Conservation (phyloP, 2,113 vertebrate species). For the Hemiscyllium ocellatum region DNA sequence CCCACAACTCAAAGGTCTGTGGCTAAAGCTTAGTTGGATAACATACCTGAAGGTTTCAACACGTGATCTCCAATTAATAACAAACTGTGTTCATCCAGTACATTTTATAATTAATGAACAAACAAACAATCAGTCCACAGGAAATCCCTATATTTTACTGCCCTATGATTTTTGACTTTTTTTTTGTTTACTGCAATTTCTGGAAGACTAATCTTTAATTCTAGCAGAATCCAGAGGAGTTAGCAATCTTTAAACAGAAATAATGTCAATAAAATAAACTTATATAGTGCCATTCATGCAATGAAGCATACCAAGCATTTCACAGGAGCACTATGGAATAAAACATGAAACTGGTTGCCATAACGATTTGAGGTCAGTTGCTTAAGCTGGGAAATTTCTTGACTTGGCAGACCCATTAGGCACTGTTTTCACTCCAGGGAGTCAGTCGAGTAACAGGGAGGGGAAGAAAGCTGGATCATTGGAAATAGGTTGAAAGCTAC, state of each 20-base stretch:
- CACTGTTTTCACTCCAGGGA: too few relatives aligned
- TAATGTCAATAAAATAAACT: background rate
- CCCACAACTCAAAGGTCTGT: background rate
- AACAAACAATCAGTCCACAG: background rate
- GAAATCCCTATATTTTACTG: background rate
- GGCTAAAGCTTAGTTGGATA: background rate
- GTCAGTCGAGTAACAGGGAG: too few relatives aligned
- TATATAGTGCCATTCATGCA: background rate
- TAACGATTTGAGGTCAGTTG: too few relatives aligned
- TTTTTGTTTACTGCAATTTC: background rate
- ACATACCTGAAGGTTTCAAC: background rate
- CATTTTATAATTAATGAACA: background rate
- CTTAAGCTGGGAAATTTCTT: too few relatives aligned
- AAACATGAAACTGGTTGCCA: too few relatives aligned
- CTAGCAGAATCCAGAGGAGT: background rate
- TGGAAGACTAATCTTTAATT: background rate
- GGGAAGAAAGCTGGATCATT: too few relatives aligned
- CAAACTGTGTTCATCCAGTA: background rate
- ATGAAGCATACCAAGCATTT: background rate
- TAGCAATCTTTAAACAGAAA: background rate
- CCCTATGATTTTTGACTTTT: background rate
- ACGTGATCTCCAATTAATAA: background rate
- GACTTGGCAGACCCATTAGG: too few relatives aligned
- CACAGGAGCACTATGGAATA: background rate
- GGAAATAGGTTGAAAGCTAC: too few relatives aligned